phyloP scores from a whole-genome alignment of 2,113 vertebrate species.

The Dipodomys ordii region DNA sequence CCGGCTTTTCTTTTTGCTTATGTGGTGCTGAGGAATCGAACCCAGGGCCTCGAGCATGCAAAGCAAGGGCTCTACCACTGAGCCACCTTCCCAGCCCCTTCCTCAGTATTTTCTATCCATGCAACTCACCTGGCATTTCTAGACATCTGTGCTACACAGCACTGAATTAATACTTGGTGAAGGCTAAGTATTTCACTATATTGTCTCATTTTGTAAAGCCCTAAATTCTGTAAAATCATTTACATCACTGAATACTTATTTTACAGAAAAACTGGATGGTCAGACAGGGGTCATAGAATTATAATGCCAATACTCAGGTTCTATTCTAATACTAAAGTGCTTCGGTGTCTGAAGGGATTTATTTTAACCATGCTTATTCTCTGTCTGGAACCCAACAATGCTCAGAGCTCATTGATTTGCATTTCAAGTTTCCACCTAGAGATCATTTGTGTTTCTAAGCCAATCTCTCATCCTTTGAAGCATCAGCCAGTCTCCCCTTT shows the following conservation, averaged over 20 bases:
- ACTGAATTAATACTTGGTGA: not conserved
- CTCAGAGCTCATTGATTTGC: not conserved
- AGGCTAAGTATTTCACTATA: not conserved
- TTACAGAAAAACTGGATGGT: not conserved
- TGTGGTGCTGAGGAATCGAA: too few relatives aligned
- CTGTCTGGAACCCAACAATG: not conserved
- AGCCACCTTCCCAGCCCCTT: not conserved
- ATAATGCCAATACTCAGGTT: not conserved
- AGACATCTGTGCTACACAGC: not conserved
- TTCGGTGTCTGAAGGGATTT: not conserved
- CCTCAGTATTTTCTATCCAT: not conserved
- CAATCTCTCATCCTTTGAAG: not conserved
- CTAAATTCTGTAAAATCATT: not conserved
- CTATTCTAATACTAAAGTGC: not conserved
- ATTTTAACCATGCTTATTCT: not conserved
- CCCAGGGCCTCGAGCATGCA: too few relatives aligned
- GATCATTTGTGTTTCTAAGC: conserved; percentile 10
- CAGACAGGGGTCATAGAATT: not conserved
- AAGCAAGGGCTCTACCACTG: too few relatives aligned
- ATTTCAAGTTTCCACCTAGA: not conserved
- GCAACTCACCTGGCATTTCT: not conserved
- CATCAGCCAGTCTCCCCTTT: not conserved
- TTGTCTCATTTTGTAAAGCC: not conserved
- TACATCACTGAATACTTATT: not conserved
- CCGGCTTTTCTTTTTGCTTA: too few relatives aligned